Evolutionary conservation across 1,140 invertebrate species (phyloP).

Genomic region (Hyles vespertilio): DNA sequence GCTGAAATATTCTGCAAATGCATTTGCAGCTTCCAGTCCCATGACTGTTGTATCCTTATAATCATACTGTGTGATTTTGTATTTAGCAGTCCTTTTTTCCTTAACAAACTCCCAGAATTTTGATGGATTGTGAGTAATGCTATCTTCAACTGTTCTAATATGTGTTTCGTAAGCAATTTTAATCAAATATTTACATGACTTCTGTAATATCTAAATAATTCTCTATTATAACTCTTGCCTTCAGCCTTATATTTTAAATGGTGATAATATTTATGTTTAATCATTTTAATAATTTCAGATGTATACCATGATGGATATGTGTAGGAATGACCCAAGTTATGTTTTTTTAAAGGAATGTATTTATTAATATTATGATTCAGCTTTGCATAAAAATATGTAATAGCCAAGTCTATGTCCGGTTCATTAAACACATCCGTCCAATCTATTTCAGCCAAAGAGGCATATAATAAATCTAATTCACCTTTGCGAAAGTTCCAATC

Average conservation of each 20-base stretch:
- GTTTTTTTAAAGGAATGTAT: conserved; percentile 5
- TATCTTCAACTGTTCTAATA: conserved; percentile 4
- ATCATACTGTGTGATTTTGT: background rate
- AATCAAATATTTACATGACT: conserved; percentile 9
- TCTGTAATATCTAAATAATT: conserved; percentile 17
- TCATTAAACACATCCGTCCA: conserved; percentile 1
- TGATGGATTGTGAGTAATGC: conserved; percentile 3
- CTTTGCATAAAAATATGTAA: background rate
- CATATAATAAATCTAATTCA: background rate
- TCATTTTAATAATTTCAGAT: conserved; percentile 3
- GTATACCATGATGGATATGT: conserved; percentile 10
- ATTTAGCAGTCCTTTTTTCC: too few species aligned
- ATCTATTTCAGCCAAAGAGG: background rate
- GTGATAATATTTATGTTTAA: conserved; percentile 6
- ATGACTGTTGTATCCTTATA: conserved; percentile 2
- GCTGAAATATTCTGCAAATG: conserved; percentile 13
- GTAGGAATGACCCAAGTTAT: background rate
- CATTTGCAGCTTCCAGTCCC: conserved; percentile 10
- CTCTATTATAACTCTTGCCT: conserved; percentile 6
- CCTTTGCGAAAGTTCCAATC: conserved; percentile 7
- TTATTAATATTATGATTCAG: background rate
- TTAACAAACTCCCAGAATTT: conserved; percentile 2
- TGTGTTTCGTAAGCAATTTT: conserved; percentile 4
- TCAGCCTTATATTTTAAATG: conserved; percentile 6
- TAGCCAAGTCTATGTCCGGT: background rate